Evolutionary conservation across 2,888 invertebrate genomes (phyloP).

Genomic region (Eudemis profundana): DNA sequence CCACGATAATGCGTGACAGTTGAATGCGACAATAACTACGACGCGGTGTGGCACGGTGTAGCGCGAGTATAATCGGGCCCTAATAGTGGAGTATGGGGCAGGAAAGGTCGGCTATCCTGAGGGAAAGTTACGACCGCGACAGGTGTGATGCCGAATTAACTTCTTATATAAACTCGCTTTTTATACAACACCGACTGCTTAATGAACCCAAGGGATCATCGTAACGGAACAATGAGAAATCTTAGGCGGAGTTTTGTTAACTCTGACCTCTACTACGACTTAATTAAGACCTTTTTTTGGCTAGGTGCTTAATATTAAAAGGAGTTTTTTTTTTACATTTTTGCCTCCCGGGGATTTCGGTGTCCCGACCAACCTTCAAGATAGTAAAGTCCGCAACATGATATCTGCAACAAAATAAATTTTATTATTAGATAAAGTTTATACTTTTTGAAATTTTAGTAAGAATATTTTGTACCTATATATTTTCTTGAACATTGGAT

Average conservation of each 20-base stretch:
- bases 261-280: conserved; percentile 57
- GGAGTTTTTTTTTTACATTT: conserved; percentile 54
- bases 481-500: too few species aligned
- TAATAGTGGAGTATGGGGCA: conserved; percentile 69
- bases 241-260: conserved; percentile 64
- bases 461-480: not conserved
- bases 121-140: conserved; percentile 82
- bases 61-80: conserved; percentile 16
- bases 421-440: conserved; percentile 30
- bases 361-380: conserved; percentile 67
- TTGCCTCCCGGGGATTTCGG: conserved; percentile 46
- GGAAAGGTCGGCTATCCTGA: conserved; percentile 73
- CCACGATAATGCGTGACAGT: not conserved
- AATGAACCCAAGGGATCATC: conserved; percentile 76
- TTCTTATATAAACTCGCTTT: conserved; percentile 81
- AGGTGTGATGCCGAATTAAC: conserved; percentile 84
- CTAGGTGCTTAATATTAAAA: conserved; percentile 54
- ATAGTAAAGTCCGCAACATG: conserved; percentile 53
- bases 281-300: conserved; percentile 71
- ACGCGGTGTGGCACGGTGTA: conserved; percentile 15
- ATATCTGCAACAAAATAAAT: conserved; percentile 66
- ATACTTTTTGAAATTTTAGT: not conserved
- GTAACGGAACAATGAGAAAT: conserved; percentile 74
- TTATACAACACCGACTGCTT: conserved; percentile 78
- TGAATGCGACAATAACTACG: not conserved